Evolutionary conservation across 2,113 vertebrate species (phyloP).

Genomic region (Trogon melanurus): DNA sequence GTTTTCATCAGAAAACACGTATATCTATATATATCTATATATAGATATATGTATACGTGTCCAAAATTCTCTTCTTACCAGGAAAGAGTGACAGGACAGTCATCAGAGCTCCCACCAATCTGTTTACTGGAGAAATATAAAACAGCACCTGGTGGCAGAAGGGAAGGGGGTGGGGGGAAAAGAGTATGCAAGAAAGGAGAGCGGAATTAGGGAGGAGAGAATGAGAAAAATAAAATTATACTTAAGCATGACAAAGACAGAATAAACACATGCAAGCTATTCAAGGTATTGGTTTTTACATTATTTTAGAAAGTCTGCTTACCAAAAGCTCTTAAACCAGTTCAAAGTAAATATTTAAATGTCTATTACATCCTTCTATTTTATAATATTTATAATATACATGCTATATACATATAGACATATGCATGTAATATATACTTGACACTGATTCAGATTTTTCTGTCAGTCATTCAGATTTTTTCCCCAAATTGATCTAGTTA

Average conservation of each 20-base stretch:
- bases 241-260: neutral
- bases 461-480: neutral
- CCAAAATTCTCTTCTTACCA: slow-evolving; percentile 79
- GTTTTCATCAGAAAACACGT: neutral
- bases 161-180: neutral
- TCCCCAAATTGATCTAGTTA: neutral
- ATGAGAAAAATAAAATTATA: neutral
- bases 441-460: neutral
- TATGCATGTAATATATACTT: neutral
- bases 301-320: neutral
- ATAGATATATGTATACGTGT: too few relatives aligned
- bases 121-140: slow-evolving; percentile 94
- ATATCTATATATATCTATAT: too few relatives aligned
- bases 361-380: neutral
- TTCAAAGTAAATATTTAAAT: neutral
- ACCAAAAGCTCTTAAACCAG: neutral
- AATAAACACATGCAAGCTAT: neutral
- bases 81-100: slow-evolving; percentile 94
- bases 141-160: slow-evolving; percentile 82
- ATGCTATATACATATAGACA: neutral
- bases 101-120: slow-evolving; percentile 93
- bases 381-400: neutral
- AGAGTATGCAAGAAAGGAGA: neutral
- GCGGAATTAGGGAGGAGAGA: neutral
- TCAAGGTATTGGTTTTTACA: neutral